A percentile compares a stretch with the other conserved stretches of the same genome.
Conservation (phyloP, 53 echinoderm and acorn worm species). For the Patiria pectinifera region DNA sequence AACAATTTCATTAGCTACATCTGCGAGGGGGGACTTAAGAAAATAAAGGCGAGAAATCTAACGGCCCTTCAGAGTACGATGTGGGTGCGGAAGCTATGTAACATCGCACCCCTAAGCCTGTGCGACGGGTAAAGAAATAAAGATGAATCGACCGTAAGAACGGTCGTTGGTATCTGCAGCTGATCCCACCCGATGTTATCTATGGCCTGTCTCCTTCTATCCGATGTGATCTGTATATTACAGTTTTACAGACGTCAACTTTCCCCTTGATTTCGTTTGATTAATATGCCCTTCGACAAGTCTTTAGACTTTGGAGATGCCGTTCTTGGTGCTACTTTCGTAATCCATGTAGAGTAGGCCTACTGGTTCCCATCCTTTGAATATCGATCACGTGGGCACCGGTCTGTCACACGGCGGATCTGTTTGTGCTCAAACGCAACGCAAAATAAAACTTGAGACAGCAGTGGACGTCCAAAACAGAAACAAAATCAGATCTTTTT, state of each 20-base stretch:
- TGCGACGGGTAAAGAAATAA: neutral
- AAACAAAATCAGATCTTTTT: no score
- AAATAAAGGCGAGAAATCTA: neutral
- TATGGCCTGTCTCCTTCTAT: neutral
- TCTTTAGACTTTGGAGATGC: neutral
- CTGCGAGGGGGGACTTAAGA: neutral
- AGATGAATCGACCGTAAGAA: neutral
- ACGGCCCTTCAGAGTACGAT: neutral
- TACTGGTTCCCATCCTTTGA: no score
- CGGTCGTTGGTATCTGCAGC: neutral
- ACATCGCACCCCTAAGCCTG: neutral
- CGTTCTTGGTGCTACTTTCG: neutral
- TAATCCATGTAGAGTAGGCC: no score
- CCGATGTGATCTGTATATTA: neutral
- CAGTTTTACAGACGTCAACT: neutral
- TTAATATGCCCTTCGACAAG: neutral
- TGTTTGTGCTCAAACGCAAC: no score
- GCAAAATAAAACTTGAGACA: no score
- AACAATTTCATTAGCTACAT: slow-evolving; percentile 50
- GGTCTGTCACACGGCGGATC: no score
- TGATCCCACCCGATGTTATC: slow-evolving; percentile 4
- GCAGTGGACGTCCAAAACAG: no score
- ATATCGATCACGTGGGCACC: no score
- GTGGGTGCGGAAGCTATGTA: neutral
- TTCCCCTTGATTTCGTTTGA: neutral